Conservation (phyloP, 2,113 vertebrate species). For the Zootoca vivipara region DNA sequence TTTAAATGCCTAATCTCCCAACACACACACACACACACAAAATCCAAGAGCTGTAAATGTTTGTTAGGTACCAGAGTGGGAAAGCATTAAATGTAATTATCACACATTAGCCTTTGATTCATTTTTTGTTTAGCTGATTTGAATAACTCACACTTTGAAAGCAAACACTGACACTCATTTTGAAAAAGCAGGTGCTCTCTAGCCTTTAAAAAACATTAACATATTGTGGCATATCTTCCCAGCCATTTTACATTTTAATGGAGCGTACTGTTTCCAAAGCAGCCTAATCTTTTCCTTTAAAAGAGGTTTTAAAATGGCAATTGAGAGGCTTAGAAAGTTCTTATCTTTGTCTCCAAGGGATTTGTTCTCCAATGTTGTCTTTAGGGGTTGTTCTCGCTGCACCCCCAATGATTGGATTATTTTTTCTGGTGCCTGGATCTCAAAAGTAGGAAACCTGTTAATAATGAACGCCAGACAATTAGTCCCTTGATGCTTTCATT, state of each 20-base stretch:
- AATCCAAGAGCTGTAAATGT: neutral
- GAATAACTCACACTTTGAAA: neutral
- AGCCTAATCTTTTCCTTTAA: neutral
- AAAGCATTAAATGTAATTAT: conserved; percentile 15
- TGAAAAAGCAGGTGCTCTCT: neutral
- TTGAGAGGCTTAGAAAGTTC: conserved; percentile 21
- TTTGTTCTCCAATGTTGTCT: neutral
- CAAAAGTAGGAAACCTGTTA: neutral
- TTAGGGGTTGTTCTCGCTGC: neutral
- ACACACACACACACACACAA: no score
- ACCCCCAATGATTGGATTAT: neutral
- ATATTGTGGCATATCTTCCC: conserved; percentile 36
- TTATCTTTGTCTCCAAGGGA: neutral
- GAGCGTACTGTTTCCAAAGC: conserved; percentile 36
- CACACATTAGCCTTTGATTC: conserved; percentile 15
- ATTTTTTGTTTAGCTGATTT: conserved; percentile 5
- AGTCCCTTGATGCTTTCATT: neutral
- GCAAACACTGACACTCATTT: conserved; percentile 22
- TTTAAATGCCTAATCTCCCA: neutral
- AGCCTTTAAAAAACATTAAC: neutral
- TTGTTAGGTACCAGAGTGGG: neutral
- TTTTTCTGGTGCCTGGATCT: neutral
- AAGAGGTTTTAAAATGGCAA: neutral
- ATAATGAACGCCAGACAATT: conserved; percentile 25
- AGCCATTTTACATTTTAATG: conserved; percentile 3